Base-by-base conservation (phyloP, 2,888 invertebrate genomes). In the Andricus curvator region DNA sequence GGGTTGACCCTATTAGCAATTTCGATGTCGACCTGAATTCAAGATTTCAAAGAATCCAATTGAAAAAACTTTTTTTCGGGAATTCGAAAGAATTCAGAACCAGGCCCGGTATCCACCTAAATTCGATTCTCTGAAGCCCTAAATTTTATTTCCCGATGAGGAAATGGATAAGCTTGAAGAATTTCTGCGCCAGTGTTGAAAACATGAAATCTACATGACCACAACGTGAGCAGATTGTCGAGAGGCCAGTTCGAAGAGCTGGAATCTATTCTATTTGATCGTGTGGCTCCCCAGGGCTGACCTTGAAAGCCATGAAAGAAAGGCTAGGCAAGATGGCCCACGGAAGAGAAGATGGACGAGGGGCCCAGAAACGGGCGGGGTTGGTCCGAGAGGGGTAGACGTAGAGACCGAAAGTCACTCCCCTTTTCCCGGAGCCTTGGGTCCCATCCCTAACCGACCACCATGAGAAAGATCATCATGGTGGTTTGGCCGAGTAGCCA, bases 381-480 rank as follows among this genome's bases (percentile, higher is more conserved):
- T 87, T 85, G 86, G 80, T 83, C 86, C 80, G 79, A 84, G 81
- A 79, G 83, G 85, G 84, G 76, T 65, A 77, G 79, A 83, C 84
- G 86, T 85, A 86, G 86, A 84, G 85, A 84, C 83, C 86, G 82
- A 85, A 88, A 88, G 89, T 88, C 89, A 90, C 89, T 90, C 90
- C 91, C 89, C 88, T 89, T 88, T 86, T 85, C 86, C 85, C 85
- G 80, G 78, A 83, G 78, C 85, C 84, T 83, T 83, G 84, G 84
- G 84, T 85, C 82, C 84, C 81, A 82, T 85, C 86, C 84, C 84
- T 83, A 85, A 83, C 83, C 81, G 84, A 87, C 87, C 88, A 87
- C 87, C 87, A 81, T 86, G 86, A 88, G 85, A 88, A 85, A 77
- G 83, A 86, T 85, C 84, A 85, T 81, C 84, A 88, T 86, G 86